Conservation (phyloP, 64 coral and sea anemone species). For the Cladopsammia gracilis region DNA sequence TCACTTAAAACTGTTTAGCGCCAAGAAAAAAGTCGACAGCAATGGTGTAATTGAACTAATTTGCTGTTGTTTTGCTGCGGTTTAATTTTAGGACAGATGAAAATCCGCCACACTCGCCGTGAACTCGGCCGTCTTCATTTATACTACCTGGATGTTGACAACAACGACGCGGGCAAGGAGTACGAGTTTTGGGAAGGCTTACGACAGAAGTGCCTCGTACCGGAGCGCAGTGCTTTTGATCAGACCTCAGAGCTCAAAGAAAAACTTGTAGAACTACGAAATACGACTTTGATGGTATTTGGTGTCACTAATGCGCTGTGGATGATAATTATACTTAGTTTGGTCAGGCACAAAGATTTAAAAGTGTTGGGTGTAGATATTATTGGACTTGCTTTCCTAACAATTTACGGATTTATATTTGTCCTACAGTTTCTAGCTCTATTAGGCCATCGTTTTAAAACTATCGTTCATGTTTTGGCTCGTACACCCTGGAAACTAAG, state of each 20-base stretch:
- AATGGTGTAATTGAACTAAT: too few species aligned
- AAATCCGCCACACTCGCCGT: constrained; percentile 64
- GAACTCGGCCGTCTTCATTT: constrained; percentile 68
- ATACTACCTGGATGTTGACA: constrained; percentile 61
- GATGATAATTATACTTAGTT: constrained; percentile 49
- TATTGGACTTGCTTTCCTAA: constrained; percentile 66
- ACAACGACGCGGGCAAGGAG: constrained; percentile 47
- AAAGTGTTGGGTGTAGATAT: constrained; percentile 72
- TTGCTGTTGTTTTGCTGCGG: background rate
- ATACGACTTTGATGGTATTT: constrained; percentile 54
- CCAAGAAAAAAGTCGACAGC: too few species aligned
- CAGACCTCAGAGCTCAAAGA: constrained; percentile 58
- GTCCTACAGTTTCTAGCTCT: constrained; percentile 68
- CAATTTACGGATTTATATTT: constrained; percentile 67
- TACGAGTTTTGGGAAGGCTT: constrained; percentile 80
- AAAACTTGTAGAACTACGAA: constrained; percentile 54
- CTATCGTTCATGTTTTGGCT: constrained; percentile 70
- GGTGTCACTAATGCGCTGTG: constrained; percentile 52
- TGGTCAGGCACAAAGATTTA: constrained; percentile 51
- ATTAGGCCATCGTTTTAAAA: constrained; percentile 65
- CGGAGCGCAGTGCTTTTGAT: constrained; percentile 72
- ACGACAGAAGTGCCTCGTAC: constrained; percentile 48
- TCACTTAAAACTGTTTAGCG: too few species aligned
- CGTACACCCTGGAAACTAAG: constrained; percentile 69
- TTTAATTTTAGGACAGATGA: constrained; percentile 45